A percentile compares a stretch with the other conserved stretches of the same genome.
Evolutionary conservation across 2,113 vertebrate genomes (phyloP).

Genomic region (Tretioscincus oriximinensis): DNA sequence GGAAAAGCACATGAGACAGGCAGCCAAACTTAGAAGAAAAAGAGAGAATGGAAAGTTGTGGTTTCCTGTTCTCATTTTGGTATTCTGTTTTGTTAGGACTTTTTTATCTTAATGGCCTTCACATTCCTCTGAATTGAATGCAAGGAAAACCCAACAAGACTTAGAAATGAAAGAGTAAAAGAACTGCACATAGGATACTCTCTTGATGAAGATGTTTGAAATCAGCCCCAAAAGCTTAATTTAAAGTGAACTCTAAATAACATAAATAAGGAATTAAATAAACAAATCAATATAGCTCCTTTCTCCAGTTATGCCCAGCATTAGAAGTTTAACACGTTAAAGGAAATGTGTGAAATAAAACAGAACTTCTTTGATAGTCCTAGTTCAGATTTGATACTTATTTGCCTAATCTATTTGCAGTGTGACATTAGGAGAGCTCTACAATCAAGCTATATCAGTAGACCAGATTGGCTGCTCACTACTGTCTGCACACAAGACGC

Average conservation of each 20-base stretch:
- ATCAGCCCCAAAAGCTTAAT: background rate
- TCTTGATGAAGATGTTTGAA: background rate
- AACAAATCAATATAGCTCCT: conserved; percentile 8
- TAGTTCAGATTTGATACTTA: background rate
- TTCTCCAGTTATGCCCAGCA: background rate
- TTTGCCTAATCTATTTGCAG: too few relatives aligned
- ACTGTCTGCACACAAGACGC: too few relatives aligned
- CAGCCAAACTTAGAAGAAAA: fast-evolving
- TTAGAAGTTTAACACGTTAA: background rate
- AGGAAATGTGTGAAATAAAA: background rate
- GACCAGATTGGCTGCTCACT: too few relatives aligned
- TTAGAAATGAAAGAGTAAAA: background rate
- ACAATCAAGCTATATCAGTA: too few relatives aligned
- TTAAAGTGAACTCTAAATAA: background rate
- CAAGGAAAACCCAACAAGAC: background rate
- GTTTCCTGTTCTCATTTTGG: conserved; percentile 2
- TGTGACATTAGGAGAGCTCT: too few relatives aligned
- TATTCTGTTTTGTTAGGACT: conserved; percentile 4
- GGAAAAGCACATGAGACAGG: fast-evolving
- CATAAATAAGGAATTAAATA: background rate
- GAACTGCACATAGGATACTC: fast-evolving
- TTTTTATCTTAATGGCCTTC: background rate
- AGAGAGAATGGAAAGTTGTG: conserved; percentile 7
- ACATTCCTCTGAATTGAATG: background rate
- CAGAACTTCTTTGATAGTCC: background rate